Evolutionary conservation across 1,140 invertebrate species (phyloP).

Genomic region (Cepaea nemoralis): DNA sequence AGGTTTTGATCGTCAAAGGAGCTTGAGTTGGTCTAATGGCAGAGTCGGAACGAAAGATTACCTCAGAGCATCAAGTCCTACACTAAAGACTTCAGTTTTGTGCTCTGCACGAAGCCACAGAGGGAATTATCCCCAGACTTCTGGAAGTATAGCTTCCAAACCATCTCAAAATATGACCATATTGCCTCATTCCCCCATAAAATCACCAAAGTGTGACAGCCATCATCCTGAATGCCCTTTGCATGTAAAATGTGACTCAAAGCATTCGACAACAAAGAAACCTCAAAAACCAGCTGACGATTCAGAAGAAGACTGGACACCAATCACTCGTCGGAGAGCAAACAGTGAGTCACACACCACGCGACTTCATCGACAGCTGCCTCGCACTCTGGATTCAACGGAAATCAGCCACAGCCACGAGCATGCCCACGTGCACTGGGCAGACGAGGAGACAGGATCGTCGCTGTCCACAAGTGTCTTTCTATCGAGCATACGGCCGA

Average conservation of each 20-base stretch:
- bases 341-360: constrained; percentile 28
- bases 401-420: not conserved
- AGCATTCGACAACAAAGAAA: not conserved
- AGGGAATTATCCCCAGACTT: not conserved
- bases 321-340: not conserved
- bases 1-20: not conserved
- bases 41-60: not conserved
- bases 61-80: not conserved
- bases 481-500: constrained; percentile 37
- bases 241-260: not conserved
- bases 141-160: not conserved
- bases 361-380: not conserved
- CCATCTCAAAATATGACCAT: not conserved
- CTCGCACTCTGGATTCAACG: not conserved
- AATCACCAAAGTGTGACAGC: not conserved
- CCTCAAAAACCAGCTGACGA: not conserved
- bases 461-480: constrained; percentile 40
- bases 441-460: constrained; percentile 41
- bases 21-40: constrained; percentile 28
- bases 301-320: not conserved
- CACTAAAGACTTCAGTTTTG: not conserved
- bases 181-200: not conserved
- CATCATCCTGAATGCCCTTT: not conserved
- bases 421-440: constrained; percentile 45
- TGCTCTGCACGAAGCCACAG: not conserved